phyloP scores from a whole-genome alignment of 2,113 vertebrate genomes.

The Chunga burmeisteri region DNA sequence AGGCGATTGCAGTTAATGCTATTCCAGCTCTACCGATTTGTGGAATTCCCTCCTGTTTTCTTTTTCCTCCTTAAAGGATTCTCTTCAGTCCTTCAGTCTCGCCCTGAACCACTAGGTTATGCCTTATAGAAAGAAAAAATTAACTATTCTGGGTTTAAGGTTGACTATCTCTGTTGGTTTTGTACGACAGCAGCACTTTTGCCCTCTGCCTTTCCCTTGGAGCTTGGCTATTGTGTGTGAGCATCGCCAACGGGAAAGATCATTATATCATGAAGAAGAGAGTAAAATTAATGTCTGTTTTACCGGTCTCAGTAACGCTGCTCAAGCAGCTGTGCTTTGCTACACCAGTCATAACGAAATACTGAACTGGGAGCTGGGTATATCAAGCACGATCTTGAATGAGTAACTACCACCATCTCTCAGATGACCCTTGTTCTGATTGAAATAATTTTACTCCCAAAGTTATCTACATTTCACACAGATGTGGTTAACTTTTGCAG shows the following conservation, averaged over 20 bases:
- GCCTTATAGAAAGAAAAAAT: background rate
- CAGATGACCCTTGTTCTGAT: background rate
- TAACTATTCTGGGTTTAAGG: background rate
- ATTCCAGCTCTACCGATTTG: background rate
- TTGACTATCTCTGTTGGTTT: background rate
- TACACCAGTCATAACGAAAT: background rate
- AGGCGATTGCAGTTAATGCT: background rate
- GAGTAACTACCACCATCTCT: background rate
- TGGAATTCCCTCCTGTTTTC: background rate
- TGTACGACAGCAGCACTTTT: background rate
- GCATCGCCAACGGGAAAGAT: background rate
- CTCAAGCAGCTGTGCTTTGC: background rate
- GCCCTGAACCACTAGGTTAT: background rate
- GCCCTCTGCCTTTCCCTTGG: background rate
- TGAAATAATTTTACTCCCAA: background rate
- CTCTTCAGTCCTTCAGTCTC: background rate
- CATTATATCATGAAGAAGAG: rapidly evolving
- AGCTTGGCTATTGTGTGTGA: background rate
- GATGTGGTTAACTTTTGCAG: background rate
- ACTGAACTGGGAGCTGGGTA: background rate
- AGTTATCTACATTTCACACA: background rate
- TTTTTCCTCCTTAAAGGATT: background rate
- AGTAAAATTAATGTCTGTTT: background rate
- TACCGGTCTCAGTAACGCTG: background rate
- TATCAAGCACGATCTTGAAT: background rate